A percentile compares a stretch with the other conserved stretches of the same genome.
phyloP scores from a whole-genome alignment of 53 echinoderm and acorn worm species.

The Holothuria leucospilota region DNA sequence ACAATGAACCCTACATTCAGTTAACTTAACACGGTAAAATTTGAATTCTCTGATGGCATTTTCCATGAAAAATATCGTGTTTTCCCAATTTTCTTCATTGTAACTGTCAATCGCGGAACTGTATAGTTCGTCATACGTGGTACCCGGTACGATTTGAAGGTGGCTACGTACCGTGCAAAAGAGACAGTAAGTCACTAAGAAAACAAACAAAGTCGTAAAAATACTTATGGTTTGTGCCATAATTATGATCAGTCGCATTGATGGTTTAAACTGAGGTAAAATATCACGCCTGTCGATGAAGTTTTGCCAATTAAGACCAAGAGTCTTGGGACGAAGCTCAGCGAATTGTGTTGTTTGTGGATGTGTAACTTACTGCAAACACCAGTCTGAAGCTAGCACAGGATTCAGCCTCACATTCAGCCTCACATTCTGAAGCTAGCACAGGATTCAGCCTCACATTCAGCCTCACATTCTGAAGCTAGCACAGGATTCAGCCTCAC shows the following conservation, averaged over 20 bases:
- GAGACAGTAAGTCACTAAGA: constrained; percentile 67
- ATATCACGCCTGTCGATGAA: background rate
- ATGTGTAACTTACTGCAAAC: no score
- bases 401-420: no score
- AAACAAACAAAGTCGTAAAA: constrained; percentile 56
- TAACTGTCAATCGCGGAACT: constrained; percentile 81
- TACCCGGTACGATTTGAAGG: constrained; percentile 29
- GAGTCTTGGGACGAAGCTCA: no score
- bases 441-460: no score
- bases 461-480: no score
- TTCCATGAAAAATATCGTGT: constrained; percentile 77
- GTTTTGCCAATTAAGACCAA: no score
- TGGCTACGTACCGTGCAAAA: constrained; percentile 53
- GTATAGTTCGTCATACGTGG: constrained; percentile 93
- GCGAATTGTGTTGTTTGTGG: no score
- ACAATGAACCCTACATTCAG: constrained; percentile 84
- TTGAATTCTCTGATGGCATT: constrained; percentile 85
- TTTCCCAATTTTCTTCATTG: constrained; percentile 81
- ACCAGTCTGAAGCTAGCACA: no score
- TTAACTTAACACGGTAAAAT: constrained; percentile 78
- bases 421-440: no score
- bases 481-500: no score
- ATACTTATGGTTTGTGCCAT: constrained; percentile 79
- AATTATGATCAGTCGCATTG: constrained; percentile 37
- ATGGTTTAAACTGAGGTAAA: background rate